A percentile compares a stretch with the other conserved stretches of the same genome.
phyloP scores from a whole-genome alignment of 2,113 vertebrate genomes.

The Neoarius graeffei region DNA sequence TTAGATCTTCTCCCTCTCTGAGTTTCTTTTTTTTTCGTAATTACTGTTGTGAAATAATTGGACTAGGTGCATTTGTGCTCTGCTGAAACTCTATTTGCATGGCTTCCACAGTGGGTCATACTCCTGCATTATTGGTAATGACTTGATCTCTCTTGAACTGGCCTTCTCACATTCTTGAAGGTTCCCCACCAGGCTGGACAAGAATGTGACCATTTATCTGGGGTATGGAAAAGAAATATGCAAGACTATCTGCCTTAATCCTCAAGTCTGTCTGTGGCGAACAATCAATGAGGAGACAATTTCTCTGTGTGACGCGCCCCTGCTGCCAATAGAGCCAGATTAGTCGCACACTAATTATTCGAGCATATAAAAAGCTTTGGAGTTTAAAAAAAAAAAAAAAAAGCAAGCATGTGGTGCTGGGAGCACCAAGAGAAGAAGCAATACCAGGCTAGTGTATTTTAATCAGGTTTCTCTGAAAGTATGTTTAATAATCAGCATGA shows the following conservation, averaged over 20 bases:
- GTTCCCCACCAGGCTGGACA: constrained; percentile 18
- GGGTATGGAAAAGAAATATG: constrained; percentile 9
- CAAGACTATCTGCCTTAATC: constrained; percentile 39
- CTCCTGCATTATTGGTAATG: constrained; percentile 17
- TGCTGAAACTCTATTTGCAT: constrained; percentile 23
- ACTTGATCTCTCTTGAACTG: constrained; percentile 38
- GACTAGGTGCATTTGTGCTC: constrained; percentile 5
- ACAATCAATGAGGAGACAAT: constrained; percentile 48
- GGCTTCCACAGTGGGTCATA: background rate
- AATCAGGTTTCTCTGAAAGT: constrained; percentile 2
- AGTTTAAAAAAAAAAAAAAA: background rate
- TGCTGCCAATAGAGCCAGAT: constrained; percentile 37
- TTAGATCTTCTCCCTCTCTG: constrained; percentile 17
- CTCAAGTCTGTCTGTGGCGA: constrained; percentile 33
- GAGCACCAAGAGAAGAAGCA: background rate
- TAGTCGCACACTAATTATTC: constrained; percentile 46
- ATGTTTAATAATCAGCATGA: constrained; percentile 1
- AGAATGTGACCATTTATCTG: constrained; percentile 7
- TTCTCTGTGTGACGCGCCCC: constrained; percentile 19
- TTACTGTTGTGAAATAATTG: constrained; percentile 45
- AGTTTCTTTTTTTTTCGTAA: background rate
- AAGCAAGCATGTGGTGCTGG: constrained; percentile 3
- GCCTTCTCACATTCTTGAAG: constrained; percentile 28
- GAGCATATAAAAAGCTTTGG: constrained; percentile 19
- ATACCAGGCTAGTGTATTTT: constrained; percentile 10